Conservation (phyloP, 2,113 vertebrate genomes). For the Hyperoodon ampullatus region DNA sequence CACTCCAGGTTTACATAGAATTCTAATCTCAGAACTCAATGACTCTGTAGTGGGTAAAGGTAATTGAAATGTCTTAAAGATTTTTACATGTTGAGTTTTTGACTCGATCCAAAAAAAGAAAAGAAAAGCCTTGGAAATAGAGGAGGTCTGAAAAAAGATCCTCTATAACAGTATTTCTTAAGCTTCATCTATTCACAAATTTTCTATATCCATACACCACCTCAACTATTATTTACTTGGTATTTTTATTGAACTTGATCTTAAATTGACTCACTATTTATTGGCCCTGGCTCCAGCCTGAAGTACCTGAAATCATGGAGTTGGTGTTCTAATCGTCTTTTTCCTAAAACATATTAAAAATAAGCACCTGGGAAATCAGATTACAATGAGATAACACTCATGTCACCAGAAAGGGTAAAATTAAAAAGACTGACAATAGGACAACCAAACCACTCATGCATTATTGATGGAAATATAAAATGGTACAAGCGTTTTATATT, state of each 20-base stretch:
- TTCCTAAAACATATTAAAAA: constrained; percentile 24
- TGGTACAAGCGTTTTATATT: too few relatives aligned
- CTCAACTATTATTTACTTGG: background rate
- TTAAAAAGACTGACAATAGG: background rate
- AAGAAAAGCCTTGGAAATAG: background rate
- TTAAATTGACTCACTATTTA: background rate
- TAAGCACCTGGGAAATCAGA: background rate
- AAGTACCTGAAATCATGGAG: background rate
- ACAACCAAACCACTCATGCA: background rate
- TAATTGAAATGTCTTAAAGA: background rate
- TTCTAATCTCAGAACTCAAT: background rate
- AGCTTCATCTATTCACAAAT: background rate
- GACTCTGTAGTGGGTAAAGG: background rate
- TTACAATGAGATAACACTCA: background rate
- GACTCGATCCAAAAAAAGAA: background rate
- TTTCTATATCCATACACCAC: background rate
- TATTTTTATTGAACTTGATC: constrained; percentile 24
- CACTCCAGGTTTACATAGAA: background rate
- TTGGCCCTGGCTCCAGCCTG: background rate
- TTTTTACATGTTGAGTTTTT: background rate
- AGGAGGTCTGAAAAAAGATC: background rate
- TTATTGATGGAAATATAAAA: background rate
- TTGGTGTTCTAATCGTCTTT: background rate
- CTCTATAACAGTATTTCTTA: background rate
- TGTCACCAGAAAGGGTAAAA: background rate